Percentiles rank a stretch among this genome's conserved stretches.
phyloP scores from a whole-genome alignment of 2,113 vertebrate species.

The Aythya baeri region DNA sequence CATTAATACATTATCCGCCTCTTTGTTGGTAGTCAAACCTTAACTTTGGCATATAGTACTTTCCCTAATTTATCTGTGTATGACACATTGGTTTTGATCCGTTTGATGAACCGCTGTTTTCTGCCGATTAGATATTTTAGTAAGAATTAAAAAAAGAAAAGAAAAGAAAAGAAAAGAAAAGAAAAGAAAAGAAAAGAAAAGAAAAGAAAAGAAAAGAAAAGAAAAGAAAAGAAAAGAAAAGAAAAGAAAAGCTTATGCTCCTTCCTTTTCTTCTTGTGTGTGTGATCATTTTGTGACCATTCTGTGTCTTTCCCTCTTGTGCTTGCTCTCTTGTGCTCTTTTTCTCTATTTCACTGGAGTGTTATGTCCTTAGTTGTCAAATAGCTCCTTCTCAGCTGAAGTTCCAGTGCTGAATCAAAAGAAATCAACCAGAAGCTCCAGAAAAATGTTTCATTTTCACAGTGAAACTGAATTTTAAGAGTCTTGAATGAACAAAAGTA shows the following conservation, averaged over 20 bases:
- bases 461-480: background rate
- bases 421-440: constrained; percentile 53
- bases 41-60: background rate
- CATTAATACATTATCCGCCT: background rate
- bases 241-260: background rate
- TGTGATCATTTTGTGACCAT: rapidly evolving
- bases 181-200: background rate
- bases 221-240: no score
- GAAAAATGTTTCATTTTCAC: constrained; percentile 32
- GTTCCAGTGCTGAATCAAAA: constrained; percentile 51
- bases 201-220: no score
- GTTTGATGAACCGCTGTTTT: constrained; percentile 55
- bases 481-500: background rate
- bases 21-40: background rate
- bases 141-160: background rate
- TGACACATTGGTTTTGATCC: background rate
- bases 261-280: constrained; percentile 5
- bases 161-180: background rate
- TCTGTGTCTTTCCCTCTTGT: background rate
- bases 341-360: constrained; percentile 23
- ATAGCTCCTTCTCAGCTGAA: constrained; percentile 47
- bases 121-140: constrained; percentile 42
- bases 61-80: constrained; percentile 10
- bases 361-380: constrained; percentile 55
- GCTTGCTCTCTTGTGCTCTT: background rate